A percentile compares a stretch with the other conserved stretches of the same genome.
Conservation (phyloP, 2,113 vertebrate species). For the Seriola dumerili region DNA sequence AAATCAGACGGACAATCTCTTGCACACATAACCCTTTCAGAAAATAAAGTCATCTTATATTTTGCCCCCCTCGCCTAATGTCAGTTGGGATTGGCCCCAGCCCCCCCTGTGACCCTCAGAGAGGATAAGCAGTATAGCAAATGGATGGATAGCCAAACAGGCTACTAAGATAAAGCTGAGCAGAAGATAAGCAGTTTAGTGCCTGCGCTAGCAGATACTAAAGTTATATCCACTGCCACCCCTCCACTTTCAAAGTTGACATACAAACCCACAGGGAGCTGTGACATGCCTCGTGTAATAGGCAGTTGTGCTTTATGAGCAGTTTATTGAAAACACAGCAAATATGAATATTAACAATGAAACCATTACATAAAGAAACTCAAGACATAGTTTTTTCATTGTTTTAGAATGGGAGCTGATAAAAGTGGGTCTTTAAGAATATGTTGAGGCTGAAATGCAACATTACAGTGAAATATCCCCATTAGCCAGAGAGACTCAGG, state of each 20-base stretch:
- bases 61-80: not conserved
- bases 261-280: slow-evolving; percentile 2
- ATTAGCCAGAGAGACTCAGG: not conserved
- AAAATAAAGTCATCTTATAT: not conserved
- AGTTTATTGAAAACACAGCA: slow-evolving; percentile 60
- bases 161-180: not conserved
- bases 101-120: too few species aligned
- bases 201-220: not conserved
- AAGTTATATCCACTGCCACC: not conserved
- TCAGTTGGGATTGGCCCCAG: too few species aligned
- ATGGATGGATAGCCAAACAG: not conserved
- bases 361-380: slow-evolving; percentile 42
- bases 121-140: too few species aligned
- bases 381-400: slow-evolving; percentile 1
- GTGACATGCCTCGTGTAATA: not conserved
- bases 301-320: slow-evolving; percentile 1
- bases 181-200: not conserved
- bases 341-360: slow-evolving; percentile 41
- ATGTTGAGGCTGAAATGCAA: not conserved
- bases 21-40: not conserved
- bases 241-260: not conserved
- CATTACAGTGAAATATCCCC: slow-evolving; percentile 12
- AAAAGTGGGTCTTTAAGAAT: not conserved
- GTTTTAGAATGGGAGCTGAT: not conserved
- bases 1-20: too few species aligned